A percentile compares a stretch with the other conserved stretches of the same genome.
These are phyloP conservation scores for Agrilus biguttatus DNA, from an alignment of 2,888 invertebrate species.

Conservation along the genomic window DNA sequence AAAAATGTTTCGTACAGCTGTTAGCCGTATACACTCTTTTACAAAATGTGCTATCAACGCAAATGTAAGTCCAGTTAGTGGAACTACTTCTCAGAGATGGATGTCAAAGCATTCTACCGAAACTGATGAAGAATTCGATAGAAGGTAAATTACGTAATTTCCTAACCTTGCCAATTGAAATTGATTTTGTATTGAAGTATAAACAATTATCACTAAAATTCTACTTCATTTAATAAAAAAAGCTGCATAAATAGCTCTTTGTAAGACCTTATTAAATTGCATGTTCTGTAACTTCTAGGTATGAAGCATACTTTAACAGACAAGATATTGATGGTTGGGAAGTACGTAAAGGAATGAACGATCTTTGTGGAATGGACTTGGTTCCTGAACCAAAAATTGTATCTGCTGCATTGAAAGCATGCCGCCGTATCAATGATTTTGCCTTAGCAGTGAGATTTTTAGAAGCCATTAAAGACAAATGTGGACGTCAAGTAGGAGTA, in stretches of 20 bases:
- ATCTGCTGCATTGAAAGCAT: slow-evolving; percentile 74
- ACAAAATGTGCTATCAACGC: slow-evolving; percentile 21
- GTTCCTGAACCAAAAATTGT: slow-evolving; percentile 87
- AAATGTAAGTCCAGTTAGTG: slow-evolving; percentile 15
- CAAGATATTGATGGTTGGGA: slow-evolving; percentile 90
- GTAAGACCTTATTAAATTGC: neutral
- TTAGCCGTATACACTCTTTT: slow-evolving; percentile 29
- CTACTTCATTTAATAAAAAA: neutral
- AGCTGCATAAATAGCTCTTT: neutral
- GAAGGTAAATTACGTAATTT: slow-evolving; percentile 46
- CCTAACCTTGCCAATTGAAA: slow-evolving; percentile 15
- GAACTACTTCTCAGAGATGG: slow-evolving; percentile 15
- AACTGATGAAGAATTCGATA: slow-evolving; percentile 76
- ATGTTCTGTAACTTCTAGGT: slow-evolving; percentile 35
- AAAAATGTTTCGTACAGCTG: slow-evolving; percentile 38
- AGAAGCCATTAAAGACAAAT: slow-evolving; percentile 84
- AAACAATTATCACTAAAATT: neutral
- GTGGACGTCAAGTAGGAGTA: slow-evolving; percentile 55
- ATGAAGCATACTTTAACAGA: slow-evolving; percentile 71
- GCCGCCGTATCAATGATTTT: slow-evolving; percentile 87
- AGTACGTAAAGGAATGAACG: slow-evolving; percentile 81
- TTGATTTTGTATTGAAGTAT: neutral
- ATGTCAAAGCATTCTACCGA: slow-evolving; percentile 40
- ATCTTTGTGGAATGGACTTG: slow-evolving; percentile 76
- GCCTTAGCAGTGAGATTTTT: slow-evolving; percentile 85